phyloP scores from a whole-genome alignment of 2,113 vertebrate species.

The Ginglymostoma cirratum region DNA sequence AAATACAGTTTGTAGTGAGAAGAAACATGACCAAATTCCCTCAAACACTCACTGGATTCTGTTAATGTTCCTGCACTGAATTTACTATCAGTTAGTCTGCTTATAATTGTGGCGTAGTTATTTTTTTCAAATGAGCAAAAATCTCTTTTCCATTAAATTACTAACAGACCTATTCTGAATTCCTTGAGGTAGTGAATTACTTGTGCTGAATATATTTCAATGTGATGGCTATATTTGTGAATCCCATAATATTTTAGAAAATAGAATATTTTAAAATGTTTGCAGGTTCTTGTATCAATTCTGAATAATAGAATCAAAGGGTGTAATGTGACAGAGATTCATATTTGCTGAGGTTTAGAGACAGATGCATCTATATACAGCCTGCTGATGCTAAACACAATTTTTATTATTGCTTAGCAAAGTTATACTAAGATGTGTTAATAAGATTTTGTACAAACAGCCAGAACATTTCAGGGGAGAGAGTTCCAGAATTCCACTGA shows the following conservation, averaged over 20 bases:
- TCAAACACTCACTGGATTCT: not conserved
- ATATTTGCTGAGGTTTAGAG: not conserved
- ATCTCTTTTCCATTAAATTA: not conserved
- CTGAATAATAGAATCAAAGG: not conserved
- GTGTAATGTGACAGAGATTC: not conserved
- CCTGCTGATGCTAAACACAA: too few relatives aligned
- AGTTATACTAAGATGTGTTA: too few relatives aligned
- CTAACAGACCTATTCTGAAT: not conserved
- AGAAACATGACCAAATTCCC: not conserved
- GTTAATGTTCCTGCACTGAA: constrained; percentile 36
- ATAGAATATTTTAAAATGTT: not conserved
- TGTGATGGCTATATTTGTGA: not conserved
- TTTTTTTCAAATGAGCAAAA: constrained; percentile 45
- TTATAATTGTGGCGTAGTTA: constrained; percentile 40
- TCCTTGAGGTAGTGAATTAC: not conserved
- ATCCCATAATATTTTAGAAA: not conserved
- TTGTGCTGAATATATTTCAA: not conserved
- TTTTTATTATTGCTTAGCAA: too few relatives aligned
- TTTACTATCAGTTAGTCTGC: not conserved
- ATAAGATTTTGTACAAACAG: too few relatives aligned
- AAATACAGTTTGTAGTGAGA: not conserved
- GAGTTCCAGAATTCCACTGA: too few relatives aligned
- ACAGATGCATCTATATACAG: not conserved
- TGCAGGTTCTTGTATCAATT: not conserved
- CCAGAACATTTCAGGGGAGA: too few relatives aligned